Evolutionary conservation across 2,113 vertebrate species (phyloP), one percentile per base, ranked within the genome.

Genomic region (Xiphias gladius): DNA sequence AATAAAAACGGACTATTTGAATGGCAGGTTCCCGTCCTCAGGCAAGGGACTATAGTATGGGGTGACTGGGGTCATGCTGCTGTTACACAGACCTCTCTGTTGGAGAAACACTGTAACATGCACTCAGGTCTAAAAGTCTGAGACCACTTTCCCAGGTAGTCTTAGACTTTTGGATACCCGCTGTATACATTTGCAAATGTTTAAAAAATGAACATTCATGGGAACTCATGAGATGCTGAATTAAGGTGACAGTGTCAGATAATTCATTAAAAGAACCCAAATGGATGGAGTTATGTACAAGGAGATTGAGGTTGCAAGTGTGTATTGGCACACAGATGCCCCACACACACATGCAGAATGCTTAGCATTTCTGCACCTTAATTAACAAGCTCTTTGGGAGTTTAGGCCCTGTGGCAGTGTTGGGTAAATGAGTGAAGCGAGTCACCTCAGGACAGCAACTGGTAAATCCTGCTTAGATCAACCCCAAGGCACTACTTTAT

Each of bases 401-500:
- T 88, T 79, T 59, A 48, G 62, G 64, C 83, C 90, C 84, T 12
- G 91, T 74, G 28, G 91, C 80, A 0, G 30, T 52, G 72, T 50
- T 58, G 71, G 81, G 54, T 88, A 86, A 90, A 87, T 86, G 86
- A 92, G 86, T 88, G 83, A 79, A 87, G 80, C 30, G 54, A 88
- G 86, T 87, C 86, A 90, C 86, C 88, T 85, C 28, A 63, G 79
- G 89, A 90, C 87, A 80, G 84, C 88, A 88, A 90, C 93, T 94
- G 93, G 90, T 94, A 93, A 91, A 94, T 94, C 94, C 89, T 91
- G 93, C 94, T 94, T 83, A 76, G 76, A 86, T 93, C 88, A 84
- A 82, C 87, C 92, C 91, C 87, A 58, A 83, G 91, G 91, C 88
- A 2, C 79, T 58, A 54, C 82, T 86, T 89, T 86, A 32, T 30